Base-by-base conservation (phyloP, 2,888 invertebrate genomes). In the Branchipolynoe longqiensis region DNA sequence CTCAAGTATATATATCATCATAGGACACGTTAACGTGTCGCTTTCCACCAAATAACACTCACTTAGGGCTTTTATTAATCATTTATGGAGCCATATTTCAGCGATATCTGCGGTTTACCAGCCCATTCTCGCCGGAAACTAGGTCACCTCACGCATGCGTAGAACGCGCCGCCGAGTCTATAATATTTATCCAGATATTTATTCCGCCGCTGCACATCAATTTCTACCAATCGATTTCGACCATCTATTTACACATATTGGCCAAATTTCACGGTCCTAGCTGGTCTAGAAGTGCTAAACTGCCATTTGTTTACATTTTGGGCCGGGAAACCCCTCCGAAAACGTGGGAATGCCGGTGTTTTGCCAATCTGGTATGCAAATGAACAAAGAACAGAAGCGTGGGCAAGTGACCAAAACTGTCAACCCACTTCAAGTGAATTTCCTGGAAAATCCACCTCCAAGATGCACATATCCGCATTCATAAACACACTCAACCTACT, bases 101-200 rank as follows among this genome's bases (percentile, higher is more conserved):
- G n/a, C n/a, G n/a, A n/a, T n/a, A n/a, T n/a, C n/a, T n/a, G n/a
- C n/a, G n/a, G n/a, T n/a, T n/a, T n/a, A n/a, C n/a, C n/a, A n/a
- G n/a, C n/a, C n/a, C n/a, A n/a, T n/a, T n/a, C n/a, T n/a, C n/a
- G n/a, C n/a, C n/a, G n/a, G n/a, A n/a, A n/a, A n/a, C n/a, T n/a
- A 69, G 84, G 84, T 73, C 62, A 84, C 22, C 48, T 31, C 40
- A 54, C 69, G 64, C 85, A 85, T 85, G 85, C 85, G 85, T 64
- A 85, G 33, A 28, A 36, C n/a, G 31, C n/a, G 4, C 62, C 54
- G 54, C 38, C 81, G 48, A 31, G 62, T 62, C 78, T 85, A 78
- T 81, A 62, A 85, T 85, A 85, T 81, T 82, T 85, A 85, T 73
- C 85, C 85, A 25, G 62, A 85, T 74, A 85, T 85, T 58, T 85